Base-by-base conservation (phyloP, 23 tunicate genomes). In the Trididemnum clinides region DNA sequence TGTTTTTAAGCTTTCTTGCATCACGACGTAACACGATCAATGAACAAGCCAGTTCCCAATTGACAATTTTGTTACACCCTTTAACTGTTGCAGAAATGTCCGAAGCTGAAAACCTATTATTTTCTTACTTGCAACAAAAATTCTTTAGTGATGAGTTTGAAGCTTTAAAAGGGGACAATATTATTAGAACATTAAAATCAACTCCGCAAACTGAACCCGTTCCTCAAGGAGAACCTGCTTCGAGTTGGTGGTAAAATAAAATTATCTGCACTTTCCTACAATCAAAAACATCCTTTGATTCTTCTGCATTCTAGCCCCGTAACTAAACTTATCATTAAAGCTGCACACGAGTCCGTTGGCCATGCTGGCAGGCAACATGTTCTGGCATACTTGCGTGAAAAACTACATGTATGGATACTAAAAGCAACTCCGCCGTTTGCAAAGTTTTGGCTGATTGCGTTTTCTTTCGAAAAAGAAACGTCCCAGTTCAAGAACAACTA, bases 301-400 rank as follows among this genome's bases (percentile, higher is more conserved):
- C 5, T 59, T 4, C 66, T n/a, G 25, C 66, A 25, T 21, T 59
- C 44, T 76, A 22, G 34, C 38, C 84, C 65, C 22, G 66, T 78
- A 1, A 69, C 90, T 15, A 37, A 33, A 33, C 34, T 78, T 28
- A 33, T 86, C 20, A 57, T 86, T 20, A 32, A 64, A 44, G 33
- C 78, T 62, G 33, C 78, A 15, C 84, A 86, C 74, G 35, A 39
- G 28, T 18, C 64, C 21, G n/a, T 33, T 23, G 83, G 75, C 39
- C 85, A 77, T 39, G 72, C 51, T 2, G 90, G 81, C 1, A 63
- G 91, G 1, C 33, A 80, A 6, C 66, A 80, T 44, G 85, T 80
- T 29, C 34, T 64, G 2, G n/a, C 76, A 5, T 5, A 27, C 0
- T 26, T 87, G 26, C 76, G 84, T 50, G 69, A 87, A 64, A 80